Percentiles rank a stretch among this genome's conserved stretches.
These are phyloP conservation scores for Pseudocheirus occidentalis DNA, from an alignment of 2,797 vertebrate genomes.

Conservation along the genomic window DNA sequence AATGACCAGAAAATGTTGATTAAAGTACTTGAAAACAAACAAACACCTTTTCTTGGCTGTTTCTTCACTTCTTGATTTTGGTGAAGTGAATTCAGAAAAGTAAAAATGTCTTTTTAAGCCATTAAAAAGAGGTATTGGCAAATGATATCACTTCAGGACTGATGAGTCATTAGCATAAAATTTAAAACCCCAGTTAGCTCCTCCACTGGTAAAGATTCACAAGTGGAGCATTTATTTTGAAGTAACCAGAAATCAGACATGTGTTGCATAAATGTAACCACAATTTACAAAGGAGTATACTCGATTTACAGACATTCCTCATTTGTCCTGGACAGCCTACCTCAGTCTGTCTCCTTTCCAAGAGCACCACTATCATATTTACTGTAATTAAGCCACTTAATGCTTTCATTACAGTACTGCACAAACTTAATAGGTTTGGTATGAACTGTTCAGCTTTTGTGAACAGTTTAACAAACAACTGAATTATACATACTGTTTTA, in stretches of 20 bases:
- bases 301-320: neutral
- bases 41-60: neutral
- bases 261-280: neutral
- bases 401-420: constrained; percentile 73
- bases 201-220: neutral
- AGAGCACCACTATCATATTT: constrained; percentile 56
- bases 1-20: neutral
- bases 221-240: neutral
- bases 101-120: rapidly evolving
- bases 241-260: neutral
- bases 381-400: constrained; percentile 65
- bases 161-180: neutral
- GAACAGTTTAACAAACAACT: constrained; percentile 55
- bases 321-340: neutral
- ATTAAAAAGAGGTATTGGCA: neutral
- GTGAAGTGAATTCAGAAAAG: constrained; percentile 1
- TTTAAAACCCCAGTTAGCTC: neutral
- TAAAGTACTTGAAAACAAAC: neutral
- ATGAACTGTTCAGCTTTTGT: constrained; percentile 77
- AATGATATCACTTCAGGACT: neutral
- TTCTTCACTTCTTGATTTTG: neutral
- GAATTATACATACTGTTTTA: neutral
- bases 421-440: constrained; percentile 73
- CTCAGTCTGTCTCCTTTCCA: neutral
- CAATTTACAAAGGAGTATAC: neutral